Base-by-base conservation (phyloP, 1,140 invertebrate species). In the Drosophila murphyi region DNA sequence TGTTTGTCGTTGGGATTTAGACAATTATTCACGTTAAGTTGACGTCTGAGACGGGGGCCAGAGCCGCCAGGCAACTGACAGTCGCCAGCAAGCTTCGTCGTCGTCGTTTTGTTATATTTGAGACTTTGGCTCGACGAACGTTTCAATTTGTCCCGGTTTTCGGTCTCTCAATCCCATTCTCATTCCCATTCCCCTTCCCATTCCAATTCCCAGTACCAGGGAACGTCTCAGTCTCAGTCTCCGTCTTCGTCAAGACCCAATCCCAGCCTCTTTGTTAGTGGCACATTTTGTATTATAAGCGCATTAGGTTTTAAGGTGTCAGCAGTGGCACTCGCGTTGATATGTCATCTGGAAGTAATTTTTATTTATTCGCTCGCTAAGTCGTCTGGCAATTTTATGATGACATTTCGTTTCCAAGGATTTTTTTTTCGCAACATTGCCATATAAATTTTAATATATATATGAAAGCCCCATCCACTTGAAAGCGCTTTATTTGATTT, bases 1-100 rank as follows among this genome's bases (percentile, higher is more conserved):
- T 89, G 85, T 89, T 89, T 89, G 85, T 89, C 85, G 86, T 89
- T 90, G 85, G 85, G 85, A 89, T 89, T 89, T 89, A 86, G 85
- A 89, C 85, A 89, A 89, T 89, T 89, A 89, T 89, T 89, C 85
- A 89, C 85, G 85, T 89, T 89, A 89, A 89, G 85, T 89, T 90
- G 85, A 89, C 85, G 86, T 85, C 86, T 90, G 85, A 89, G 85
- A 73, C 75, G 86, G 85, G 85, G 77, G 20, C 20, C 85, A 43
- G 10, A 43, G 10, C 70, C 77, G 10, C 70, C 77, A 64, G 80
- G 85, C 76, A 79, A 68, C 71, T 79, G 80, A 82, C 80, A 83
- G 72, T 79, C 79, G 76, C 74, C 74, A 43, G 52, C 41, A 34
- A 50, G 69, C 39, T 43, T 20, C 20, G 20, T 20, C 20, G 20